Base-by-base conservation (phyloP, 2,888 invertebrate species). In the Carterocephalus palaemon region DNA sequence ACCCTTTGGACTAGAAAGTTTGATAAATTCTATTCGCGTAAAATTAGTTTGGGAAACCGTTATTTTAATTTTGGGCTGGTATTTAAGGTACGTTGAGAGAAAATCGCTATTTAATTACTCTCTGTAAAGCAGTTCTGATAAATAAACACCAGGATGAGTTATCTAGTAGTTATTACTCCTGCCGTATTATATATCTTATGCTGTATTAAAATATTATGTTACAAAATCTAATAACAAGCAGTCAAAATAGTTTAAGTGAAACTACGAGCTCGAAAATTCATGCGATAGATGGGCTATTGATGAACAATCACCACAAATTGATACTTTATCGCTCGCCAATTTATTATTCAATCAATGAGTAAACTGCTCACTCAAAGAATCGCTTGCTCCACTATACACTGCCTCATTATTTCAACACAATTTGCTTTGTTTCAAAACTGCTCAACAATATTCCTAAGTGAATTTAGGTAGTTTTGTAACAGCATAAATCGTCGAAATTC, bases 1-100 rank as follows among this genome's bases (percentile, higher is more conserved):
- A 70, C 74, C 70, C 71, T 70, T 70, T 69, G 59, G 64, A 57
- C 54, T 65, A 62, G 53, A 57, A 60, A 63, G 62, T 63, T 68
- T 67, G 66, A 67, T 64, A 65, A 73, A 70, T 66, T 71, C 68
- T 61, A 62, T 63, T 57, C 57, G 52, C 48, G 66, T 68, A 67
- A 67, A 69, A 75, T 75, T 74, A 70, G 67, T 62, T 56, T 52
- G 19, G 46, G 51, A 56, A 57, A 56, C 52, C 59, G 48, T 50
- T 55, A 49, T 51, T 51, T 48, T 59, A 56, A 54, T 57, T 57
- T 52, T 43, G 10, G 26, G 28, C 16, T 6, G 15, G 26, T 23
- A 28, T 15, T 42, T 33, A 13, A 40, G 31, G 15, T 31, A 16
- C 31, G 20, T 31, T 42, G 15, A n/a, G 26, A 24, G 20, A 24